Conservation (phyloP, 2,888 invertebrate genomes). For the Aricia artaxerxes region DNA sequence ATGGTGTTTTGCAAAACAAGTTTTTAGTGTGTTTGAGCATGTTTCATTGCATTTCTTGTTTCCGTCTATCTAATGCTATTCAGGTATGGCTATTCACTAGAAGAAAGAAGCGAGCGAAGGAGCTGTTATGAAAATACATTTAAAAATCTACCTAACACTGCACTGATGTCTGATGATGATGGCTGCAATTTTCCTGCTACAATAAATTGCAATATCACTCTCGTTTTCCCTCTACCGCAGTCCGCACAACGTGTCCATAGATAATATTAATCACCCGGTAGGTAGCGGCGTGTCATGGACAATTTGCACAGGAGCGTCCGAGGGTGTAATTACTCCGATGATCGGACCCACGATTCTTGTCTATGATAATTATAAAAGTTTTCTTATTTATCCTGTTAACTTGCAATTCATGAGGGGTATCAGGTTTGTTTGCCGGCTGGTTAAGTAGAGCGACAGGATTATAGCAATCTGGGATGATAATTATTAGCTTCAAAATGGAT, state of each 20-base stretch:
- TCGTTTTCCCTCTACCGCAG: conserved; percentile 10
- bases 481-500: not conserved
- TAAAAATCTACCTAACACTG: not conserved
- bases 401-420: not conserved
- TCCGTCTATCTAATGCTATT: not conserved
- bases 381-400: conserved; percentile 12
- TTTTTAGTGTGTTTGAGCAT: conserved; percentile 14
- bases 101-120: not conserved
- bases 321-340: conserved; percentile 31
- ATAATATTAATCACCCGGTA: conserved; percentile 30
- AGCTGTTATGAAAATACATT: not conserved
- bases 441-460: conserved; percentile 4
- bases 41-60: not conserved
- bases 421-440: not conserved
- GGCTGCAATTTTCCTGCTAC: not conserved
- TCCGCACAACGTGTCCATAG: conserved; percentile 15
- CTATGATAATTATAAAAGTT: conserved; percentile 15
- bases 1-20: conserved; percentile 22
- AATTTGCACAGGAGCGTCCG: conserved; percentile 25
- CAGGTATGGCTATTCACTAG: not conserved
- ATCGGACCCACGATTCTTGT: conserved; percentile 19
- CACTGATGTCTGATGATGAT: not conserved
- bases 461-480: not conserved
- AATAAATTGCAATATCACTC: not conserved
- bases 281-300: conserved; percentile 28